phyloP scores from a whole-genome alignment of 2,888 invertebrate genomes.

The Lasioglossum lativentre region DNA sequence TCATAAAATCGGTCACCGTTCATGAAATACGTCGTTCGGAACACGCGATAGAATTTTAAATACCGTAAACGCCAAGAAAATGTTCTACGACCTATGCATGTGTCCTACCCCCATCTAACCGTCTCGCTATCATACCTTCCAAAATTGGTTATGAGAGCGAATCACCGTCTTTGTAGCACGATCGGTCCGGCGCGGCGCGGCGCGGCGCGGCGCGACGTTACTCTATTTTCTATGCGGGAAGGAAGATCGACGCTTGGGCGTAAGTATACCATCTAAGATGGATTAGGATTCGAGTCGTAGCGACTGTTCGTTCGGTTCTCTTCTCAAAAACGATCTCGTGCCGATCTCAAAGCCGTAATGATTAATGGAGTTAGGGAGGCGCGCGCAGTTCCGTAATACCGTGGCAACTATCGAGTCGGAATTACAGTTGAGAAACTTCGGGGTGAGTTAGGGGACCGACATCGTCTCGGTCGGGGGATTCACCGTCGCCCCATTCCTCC shows the following conservation, averaged over 20 bases:
- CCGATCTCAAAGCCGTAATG: constrained; percentile 72
- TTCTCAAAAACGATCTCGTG: constrained; percentile 73
- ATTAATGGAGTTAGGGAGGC: constrained; percentile 76
- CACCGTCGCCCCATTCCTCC: constrained; percentile 12
- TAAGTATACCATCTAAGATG: constrained; percentile 55
- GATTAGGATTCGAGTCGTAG: constrained; percentile 63
- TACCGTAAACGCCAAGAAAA: neutral
- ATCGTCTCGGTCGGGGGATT: constrained; percentile 59
- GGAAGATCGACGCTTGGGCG: constrained; percentile 37
- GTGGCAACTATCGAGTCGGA: constrained; percentile 77
- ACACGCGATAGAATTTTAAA: neutral
- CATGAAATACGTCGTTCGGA: neutral
- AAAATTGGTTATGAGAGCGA: neutral
- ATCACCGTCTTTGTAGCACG: neutral
- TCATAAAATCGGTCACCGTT: neutral
- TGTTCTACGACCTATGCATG: neutral
- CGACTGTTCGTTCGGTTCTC: constrained; percentile 51
- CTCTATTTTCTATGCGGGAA: constrained; percentile 9
- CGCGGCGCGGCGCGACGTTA: neutral
- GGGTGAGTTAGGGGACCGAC: constrained; percentile 65
- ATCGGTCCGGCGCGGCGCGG: too few species aligned
- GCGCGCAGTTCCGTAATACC: constrained; percentile 71
- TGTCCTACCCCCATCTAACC: too few species aligned
- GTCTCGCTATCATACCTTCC: neutral
- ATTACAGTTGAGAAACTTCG: constrained; percentile 79